phyloP scores from a whole-genome alignment of 2,888 invertebrate genomes.

The Microplitis manilae region DNA sequence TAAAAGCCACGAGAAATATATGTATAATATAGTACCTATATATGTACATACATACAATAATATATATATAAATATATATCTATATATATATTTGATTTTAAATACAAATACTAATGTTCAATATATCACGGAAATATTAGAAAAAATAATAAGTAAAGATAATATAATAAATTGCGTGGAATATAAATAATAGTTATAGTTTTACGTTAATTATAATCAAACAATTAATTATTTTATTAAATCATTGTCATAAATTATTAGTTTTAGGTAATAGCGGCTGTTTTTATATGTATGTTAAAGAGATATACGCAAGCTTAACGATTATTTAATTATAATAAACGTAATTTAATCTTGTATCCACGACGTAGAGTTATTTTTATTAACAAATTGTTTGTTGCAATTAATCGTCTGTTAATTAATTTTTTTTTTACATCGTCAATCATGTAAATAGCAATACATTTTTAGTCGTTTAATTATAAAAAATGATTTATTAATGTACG shows the following conservation, averaged over 20 bases:
- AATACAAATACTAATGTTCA: not conserved
- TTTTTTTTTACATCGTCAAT: not conserved
- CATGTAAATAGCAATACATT: not conserved
- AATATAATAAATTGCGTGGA: constrained; percentile 1
- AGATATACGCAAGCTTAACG: constrained; percentile 18
- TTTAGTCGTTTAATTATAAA: not conserved
- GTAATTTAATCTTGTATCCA: not conserved
- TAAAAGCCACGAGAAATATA: not conserved
- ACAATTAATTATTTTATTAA: not conserved
- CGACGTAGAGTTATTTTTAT: not conserved
- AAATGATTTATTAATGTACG: not conserved
- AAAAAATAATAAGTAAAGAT: not conserved
- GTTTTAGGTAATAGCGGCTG: constrained; percentile 37
- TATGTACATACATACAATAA: not conserved
- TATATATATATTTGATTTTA: not conserved
- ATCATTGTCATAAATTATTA: constrained; percentile 33
- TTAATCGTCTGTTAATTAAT: not conserved
- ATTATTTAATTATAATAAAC: not conserved
- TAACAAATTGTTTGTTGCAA: not conserved
- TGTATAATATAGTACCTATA: not conserved
- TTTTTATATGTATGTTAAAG: constrained; percentile 45
- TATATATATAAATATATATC: not conserved
- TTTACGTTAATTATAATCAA: not conserved
- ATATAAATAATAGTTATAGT: not conserved
- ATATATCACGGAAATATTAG: not conserved